phyloP scores from a whole-genome alignment of 2,888 invertebrate genomes.

The Abrostola triplasia region DNA sequence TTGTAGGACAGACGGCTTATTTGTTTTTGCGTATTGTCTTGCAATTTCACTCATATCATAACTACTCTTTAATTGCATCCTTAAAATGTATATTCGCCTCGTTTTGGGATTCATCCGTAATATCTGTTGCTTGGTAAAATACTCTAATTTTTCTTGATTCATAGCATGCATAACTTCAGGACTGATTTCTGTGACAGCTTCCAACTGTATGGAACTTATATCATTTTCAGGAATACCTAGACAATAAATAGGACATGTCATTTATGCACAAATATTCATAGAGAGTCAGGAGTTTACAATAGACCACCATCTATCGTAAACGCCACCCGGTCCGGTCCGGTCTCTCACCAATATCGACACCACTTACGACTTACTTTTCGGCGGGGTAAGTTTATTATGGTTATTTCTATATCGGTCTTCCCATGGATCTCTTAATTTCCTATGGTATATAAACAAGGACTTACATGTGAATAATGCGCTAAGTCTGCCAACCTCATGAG shows the following conservation, averaged over 20 bases:
- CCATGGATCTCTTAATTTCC: too few relatives aligned
- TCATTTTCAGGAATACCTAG: slow-evolving; percentile 74
- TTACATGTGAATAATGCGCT: slow-evolving; percentile 74
- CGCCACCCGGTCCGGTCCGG: too few relatives aligned
- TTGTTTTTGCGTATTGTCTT: slow-evolving; percentile 38
- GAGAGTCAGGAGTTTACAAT: too few relatives aligned
- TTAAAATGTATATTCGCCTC: slow-evolving; percentile 75
- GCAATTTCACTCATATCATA: slow-evolving; percentile 73
- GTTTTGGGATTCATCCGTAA: slow-evolving; percentile 75
- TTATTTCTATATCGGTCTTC: too few relatives aligned
- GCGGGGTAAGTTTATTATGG: too few relatives aligned
- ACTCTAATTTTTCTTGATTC: slow-evolving; percentile 72
- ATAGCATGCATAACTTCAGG: slow-evolving; percentile 72
- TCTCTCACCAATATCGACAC: too few relatives aligned
- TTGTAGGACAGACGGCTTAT: slow-evolving; percentile 14
- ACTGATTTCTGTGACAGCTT: slow-evolving; percentile 77
- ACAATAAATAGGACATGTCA: too few relatives aligned
- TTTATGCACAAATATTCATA: too few relatives aligned
- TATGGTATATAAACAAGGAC: slow-evolving; percentile 35
- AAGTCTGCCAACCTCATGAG: slow-evolving; percentile 76
- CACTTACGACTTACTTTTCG: too few relatives aligned
- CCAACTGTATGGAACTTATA: slow-evolving; percentile 77
- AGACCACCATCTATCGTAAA: too few relatives aligned
- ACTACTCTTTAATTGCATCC: slow-evolving; percentile 76
- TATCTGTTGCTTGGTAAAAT: slow-evolving; percentile 80